Percentiles rank a stretch among this genome's conserved stretches.
Evolutionary conservation across 1,140 invertebrate species (phyloP).

Genomic region (Zaprionus lachaisei): DNA sequence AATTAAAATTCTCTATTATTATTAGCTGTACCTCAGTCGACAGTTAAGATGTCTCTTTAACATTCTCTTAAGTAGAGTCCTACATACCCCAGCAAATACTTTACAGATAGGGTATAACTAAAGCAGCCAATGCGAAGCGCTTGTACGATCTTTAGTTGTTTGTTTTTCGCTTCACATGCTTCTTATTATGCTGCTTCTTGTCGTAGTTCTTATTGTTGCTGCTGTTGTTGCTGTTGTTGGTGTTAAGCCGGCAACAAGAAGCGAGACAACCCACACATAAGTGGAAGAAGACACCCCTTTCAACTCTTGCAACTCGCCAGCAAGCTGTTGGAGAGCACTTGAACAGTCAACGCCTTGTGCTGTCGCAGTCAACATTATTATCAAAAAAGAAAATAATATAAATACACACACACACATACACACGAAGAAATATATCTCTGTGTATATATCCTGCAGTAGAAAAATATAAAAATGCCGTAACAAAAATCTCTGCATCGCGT

Average conservation of each 20-base stretch:
- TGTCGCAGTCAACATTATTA: constrained; percentile 48
- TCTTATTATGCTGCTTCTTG: constrained; percentile 46
- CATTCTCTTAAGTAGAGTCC: too few relatives aligned
- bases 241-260: constrained; percentile 53
- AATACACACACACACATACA: constrained; percentile 16
- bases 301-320: constrained; percentile 15
- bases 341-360: constrained; percentile 64
- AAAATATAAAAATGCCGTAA: constrained; percentile 16
- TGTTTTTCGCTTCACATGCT: constrained; percentile 61
- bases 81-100: not conserved
- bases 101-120: constrained; percentile 24
- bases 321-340: constrained; percentile 51
- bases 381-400: constrained; percentile 22
- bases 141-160: constrained; percentile 52
- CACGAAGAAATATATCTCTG: not conserved
- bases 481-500: constrained; percentile 25
- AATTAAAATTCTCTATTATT: not conserved
- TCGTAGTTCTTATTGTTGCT: constrained; percentile 29
- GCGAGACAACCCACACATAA: constrained; percentile 32
- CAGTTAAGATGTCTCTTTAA: too few relatives aligned
- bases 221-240: constrained; percentile 30
- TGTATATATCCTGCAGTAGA: not conserved
- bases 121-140: constrained; percentile 18
- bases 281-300: constrained; percentile 24
- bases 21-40: too few relatives aligned